A percentile compares a stretch with the other conserved stretches of the same genome.
These are phyloP conservation scores for Oncorhynchus mykiss DNA, from an alignment of 2,113 vertebrate species.

Conservation along the genomic window DNA sequence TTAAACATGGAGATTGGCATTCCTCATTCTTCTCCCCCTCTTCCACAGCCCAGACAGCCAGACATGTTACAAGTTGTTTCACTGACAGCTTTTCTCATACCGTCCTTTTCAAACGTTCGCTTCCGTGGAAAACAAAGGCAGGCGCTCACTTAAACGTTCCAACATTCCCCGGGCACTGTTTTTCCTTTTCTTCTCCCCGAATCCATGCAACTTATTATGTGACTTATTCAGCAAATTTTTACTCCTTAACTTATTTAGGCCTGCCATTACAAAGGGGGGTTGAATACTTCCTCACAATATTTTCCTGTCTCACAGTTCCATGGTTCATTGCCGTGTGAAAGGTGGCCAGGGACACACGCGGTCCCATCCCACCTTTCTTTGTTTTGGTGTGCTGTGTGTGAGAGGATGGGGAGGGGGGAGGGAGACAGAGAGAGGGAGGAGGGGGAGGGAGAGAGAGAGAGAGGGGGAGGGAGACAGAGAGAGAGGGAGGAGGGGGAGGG, in stretches of 20 bases:
- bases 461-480: too few relatives aligned
- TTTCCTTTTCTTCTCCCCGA: slow-evolving; percentile 57
- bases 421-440: too few relatives aligned
- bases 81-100: slow-evolving; percentile 64
- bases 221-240: slow-evolving; percentile 13
- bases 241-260: neutral
- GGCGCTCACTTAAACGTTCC: slow-evolving; percentile 29
- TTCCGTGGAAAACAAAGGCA: slow-evolving; percentile 53
- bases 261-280: too few relatives aligned
- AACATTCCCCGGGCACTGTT: slow-evolving; percentile 59
- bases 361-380: slow-evolving; percentile 51
- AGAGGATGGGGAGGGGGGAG: too few relatives aligned
- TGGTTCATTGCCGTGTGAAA: slow-evolving; percentile 51
- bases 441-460: slow-evolving; percentile 9
- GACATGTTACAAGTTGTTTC: slow-evolving; percentile 72
- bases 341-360: slow-evolving; percentile 23
- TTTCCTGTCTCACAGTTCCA: slow-evolving; percentile 28
- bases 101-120: slow-evolving; percentile 53
- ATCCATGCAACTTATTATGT: slow-evolving; percentile 49
- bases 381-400: slow-evolving; percentile 32
- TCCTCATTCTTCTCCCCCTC: slow-evolving; percentile 32
- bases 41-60: slow-evolving; percentile 16
- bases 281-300: slow-evolving; percentile 28
- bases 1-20: slow-evolving; percentile 33
- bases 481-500: accelerated